phyloP scores from a whole-genome alignment of 2,888 invertebrate genomes.

The Trichopoda pennipes region DNA sequence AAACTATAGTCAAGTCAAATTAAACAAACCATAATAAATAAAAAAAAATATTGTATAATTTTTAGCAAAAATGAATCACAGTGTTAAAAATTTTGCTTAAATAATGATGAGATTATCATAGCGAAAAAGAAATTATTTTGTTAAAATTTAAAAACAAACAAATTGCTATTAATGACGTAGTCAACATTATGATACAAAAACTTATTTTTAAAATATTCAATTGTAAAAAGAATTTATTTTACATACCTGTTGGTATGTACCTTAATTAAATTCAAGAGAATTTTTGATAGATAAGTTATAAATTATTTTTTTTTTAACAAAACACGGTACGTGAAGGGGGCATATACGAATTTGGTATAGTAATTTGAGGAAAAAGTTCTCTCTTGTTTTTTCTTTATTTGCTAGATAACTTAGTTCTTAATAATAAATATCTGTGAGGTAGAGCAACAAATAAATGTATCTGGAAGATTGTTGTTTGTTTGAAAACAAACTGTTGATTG shows the following conservation, averaged over 20 bases:
- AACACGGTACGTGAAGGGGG: not conserved
- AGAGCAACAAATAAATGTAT: conserved; percentile 38
- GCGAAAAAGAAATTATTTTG: conserved; percentile 17
- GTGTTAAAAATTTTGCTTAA: conserved; percentile 36
- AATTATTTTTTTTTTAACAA: not conserved
- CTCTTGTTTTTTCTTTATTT: not conserved
- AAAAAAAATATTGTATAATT: conserved; percentile 6
- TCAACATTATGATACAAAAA: conserved; percentile 47
- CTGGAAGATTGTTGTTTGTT: conserved; percentile 43
- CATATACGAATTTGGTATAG: not conserved
- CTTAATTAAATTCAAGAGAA: conserved; percentile 24
- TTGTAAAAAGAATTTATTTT: conserved; percentile 14
- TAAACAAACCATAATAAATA: conserved; percentile 2
- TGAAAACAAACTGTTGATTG: conserved; percentile 80
- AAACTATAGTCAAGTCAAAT: not conserved
- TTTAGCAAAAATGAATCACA: conserved; percentile 42
- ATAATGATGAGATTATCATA: conserved; percentile 53
- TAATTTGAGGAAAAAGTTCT: conserved; percentile 9
- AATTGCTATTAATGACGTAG: conserved; percentile 50
- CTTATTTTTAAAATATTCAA: conserved; percentile 54
- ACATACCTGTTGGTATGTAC: conserved; percentile 62
- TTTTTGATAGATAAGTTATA: not conserved
- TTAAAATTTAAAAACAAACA: conserved; percentile 32
- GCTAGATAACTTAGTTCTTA: not conserved
- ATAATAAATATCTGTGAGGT: not conserved